Conservation (phyloP, 2,113 vertebrate species). For the Pardalotus punctatus region DNA sequence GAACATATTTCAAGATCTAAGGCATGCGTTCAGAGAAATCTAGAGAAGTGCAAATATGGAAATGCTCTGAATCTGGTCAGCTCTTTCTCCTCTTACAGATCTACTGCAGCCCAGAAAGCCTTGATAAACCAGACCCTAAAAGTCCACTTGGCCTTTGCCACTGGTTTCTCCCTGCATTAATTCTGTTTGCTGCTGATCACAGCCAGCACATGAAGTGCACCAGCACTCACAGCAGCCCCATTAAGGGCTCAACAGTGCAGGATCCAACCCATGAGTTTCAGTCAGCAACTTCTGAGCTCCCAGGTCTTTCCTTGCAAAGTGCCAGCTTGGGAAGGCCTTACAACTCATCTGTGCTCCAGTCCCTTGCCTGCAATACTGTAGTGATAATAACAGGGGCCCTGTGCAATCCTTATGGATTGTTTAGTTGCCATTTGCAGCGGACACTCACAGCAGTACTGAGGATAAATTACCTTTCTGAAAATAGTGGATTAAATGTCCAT, state of each 20-base stretch:
- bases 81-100: neutral
- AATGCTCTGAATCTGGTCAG: neutral
- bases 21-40: neutral
- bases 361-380: neutral
- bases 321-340: neutral
- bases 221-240: neutral
- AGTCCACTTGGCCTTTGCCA: neutral
- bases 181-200: neutral
- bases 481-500: neutral
- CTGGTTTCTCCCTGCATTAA: neutral
- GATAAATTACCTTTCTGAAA: neutral
- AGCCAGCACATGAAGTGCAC: neutral
- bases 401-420: neutral
- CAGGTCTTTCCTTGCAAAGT: neutral
- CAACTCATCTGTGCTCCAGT: neutral
- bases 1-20: neutral
- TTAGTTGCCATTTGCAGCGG: neutral
- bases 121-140: neutral
- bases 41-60: neutral
- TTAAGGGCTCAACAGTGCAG: neutral
- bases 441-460: neutral
- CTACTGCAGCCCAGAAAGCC: neutral
- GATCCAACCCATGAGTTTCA: neutral
- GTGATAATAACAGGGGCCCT: neutral
- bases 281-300: neutral